A percentile compares a stretch with the other conserved stretches of the same genome.
phyloP scores from a whole-genome alignment of 2,113 vertebrate genomes.

The Gymnorhina tibicen region DNA sequence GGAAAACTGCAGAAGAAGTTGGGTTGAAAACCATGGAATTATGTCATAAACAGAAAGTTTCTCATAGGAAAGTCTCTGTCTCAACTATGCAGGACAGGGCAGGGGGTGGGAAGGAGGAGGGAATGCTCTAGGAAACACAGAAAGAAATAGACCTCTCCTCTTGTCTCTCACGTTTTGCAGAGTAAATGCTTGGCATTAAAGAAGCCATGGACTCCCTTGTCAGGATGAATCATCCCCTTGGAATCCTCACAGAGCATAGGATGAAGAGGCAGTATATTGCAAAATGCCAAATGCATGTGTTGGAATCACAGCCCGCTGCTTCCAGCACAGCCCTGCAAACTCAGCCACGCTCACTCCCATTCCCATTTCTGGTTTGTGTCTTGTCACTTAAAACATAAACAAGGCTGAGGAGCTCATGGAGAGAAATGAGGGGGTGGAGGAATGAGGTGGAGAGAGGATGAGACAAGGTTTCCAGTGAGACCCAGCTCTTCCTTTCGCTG shows the following conservation, averaged over 20 bases:
- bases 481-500: neutral
- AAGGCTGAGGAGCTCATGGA: neutral
- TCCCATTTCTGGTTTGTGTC: constrained; percentile 70
- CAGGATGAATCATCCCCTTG: constrained; percentile 69
- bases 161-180: constrained; percentile 59
- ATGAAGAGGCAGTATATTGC: constrained; percentile 30
- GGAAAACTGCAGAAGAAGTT: constrained; percentile 19
- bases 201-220: constrained; percentile 62
- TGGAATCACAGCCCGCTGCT: constrained; percentile 20
- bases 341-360: neutral
- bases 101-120: constrained; percentile 13
- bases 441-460: neutral
- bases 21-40: constrained; percentile 48
- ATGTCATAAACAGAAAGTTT: constrained; percentile 67
- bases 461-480: constrained; percentile 8
- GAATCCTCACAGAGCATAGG: constrained; percentile 62
- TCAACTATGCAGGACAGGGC: neutral
- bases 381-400: constrained; percentile 72
- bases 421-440: constrained; percentile 57
- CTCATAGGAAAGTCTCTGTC: constrained; percentile 78
- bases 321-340: constrained; percentile 32
- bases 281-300: constrained; percentile 66
- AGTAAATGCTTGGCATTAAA: constrained; percentile 54
- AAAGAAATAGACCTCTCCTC: constrained; percentile 41
- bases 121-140: constrained; percentile 46